These are phyloP conservation scores for Drosophila rufa DNA, from an alignment of 1,140 invertebrate species.

Conservation along the genomic window DNA sequence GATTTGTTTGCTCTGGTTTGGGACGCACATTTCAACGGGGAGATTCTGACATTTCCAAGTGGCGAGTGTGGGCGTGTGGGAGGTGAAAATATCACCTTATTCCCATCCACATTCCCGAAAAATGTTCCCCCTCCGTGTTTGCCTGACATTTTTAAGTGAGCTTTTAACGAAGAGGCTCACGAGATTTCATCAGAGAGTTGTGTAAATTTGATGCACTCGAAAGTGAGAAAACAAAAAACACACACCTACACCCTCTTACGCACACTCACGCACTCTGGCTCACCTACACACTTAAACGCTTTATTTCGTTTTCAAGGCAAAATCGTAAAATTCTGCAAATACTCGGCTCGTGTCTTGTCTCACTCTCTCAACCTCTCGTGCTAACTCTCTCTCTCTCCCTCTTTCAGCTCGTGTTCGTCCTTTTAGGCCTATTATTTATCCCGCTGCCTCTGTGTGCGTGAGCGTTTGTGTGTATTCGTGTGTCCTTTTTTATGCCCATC, in stretches of 20 bases:
- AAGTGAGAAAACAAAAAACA: slow-evolving; percentile 43
- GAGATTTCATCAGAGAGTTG: slow-evolving; percentile 75
- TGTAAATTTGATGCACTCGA: slow-evolving; percentile 74
- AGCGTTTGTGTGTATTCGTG: slow-evolving; percentile 26
- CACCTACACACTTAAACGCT: slow-evolving; percentile 44
- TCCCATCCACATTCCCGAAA: background rate
- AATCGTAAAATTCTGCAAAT: slow-evolving; percentile 68
- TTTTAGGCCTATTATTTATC: slow-evolving; percentile 49
- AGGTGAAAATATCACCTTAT: slow-evolving; percentile 18
- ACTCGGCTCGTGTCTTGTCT: slow-evolving; percentile 32
- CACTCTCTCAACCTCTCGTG: slow-evolving; percentile 3
- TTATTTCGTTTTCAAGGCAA: slow-evolving; percentile 77
- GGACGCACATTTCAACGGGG: slow-evolving; percentile 1
- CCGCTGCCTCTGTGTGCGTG: slow-evolving; percentile 12
- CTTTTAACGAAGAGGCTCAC: slow-evolving; percentile 57
- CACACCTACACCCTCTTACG: slow-evolving; percentile 7
- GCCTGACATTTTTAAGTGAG: slow-evolving; percentile 23
- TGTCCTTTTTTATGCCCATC: slow-evolving; percentile 65
- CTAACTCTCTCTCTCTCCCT: slow-evolving; percentile 18
- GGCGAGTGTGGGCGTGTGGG: slow-evolving; percentile 2
- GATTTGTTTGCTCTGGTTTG: slow-evolving; percentile 44
- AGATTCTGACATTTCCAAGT: slow-evolving; percentile 37
- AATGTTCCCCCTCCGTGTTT: background rate
- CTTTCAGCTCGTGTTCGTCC: slow-evolving; percentile 29
- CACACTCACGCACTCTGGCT: slow-evolving; percentile 13